Percentiles rank a stretch among this genome's conserved stretches.
These are phyloP conservation scores for Coecobrya sp. DNA, from an alignment of 2,888 invertebrate species.

Conservation along the genomic window DNA sequence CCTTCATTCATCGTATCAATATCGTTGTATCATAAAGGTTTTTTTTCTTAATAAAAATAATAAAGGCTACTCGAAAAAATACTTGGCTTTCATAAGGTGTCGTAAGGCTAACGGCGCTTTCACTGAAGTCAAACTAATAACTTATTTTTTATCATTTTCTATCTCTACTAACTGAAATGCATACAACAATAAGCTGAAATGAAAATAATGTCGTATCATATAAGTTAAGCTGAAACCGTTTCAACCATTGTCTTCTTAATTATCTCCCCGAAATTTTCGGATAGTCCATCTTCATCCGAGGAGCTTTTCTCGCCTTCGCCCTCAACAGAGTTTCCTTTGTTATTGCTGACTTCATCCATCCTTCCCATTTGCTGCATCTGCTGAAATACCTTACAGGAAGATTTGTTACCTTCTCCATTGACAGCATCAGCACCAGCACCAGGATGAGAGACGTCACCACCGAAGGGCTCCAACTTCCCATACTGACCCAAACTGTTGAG, in stretches of 20 bases:
- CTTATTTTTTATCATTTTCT: background rate
- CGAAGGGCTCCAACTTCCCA: conserved; percentile 92
- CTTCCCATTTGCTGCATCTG: conserved; percentile 73
- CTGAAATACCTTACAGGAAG: conserved; percentile 84
- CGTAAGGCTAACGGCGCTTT: background rate
- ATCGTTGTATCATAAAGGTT: conserved; percentile 7
- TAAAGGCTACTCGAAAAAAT: background rate
- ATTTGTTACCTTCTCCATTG: conserved; percentile 82
- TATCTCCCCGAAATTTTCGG: conserved; percentile 96
- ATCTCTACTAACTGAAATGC: background rate
- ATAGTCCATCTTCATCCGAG: conserved; percentile 81
- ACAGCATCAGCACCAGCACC: conserved; percentile 87
- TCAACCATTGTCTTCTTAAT: conserved; percentile 97
- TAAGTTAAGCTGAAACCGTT: conserved; percentile 93
- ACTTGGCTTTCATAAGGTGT: too few relatives aligned
- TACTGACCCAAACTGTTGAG: conserved; percentile 90
- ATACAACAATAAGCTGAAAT: conserved; percentile 1
- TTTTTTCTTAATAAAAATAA: background rate
- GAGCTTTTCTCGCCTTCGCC: conserved; percentile 71
- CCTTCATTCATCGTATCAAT: conserved; percentile 50
- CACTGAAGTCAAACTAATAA: background rate
- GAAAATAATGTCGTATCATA: background rate
- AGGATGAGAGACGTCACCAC: conserved; percentile 90
- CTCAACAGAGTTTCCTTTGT: conserved; percentile 34
- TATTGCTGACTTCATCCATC: conserved; percentile 76